Base-by-base conservation (phyloP, 2,888 invertebrate species). In the Bombyx huttoni region DNA sequence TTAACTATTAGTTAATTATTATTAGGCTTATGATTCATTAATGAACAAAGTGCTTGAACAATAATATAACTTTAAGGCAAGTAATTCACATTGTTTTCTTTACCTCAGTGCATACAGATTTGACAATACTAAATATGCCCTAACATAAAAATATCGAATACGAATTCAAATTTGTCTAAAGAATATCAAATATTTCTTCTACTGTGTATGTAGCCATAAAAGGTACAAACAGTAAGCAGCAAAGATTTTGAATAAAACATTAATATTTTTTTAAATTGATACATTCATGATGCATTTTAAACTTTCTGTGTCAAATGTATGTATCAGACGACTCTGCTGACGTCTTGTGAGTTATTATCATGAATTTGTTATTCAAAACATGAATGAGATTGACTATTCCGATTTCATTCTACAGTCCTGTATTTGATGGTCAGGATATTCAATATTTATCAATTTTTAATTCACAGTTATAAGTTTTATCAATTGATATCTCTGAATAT, bases 361-460 rank as follows among this genome's bases (percentile, higher is more conserved):
- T 40, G 12, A 40, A 40, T 40, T 40, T 40, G 40, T 40, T 40
- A 40, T 40, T 40, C 40, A 40, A 40, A 40, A 40, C 40, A 40
- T 40, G 40, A 40, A 40, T 40, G 5, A 24, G 40, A 40, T 7
- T 40, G 40, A 40, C 12, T 40, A 10, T 40, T 40, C 8, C 40
- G 1, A 40, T 40, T 40, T 40, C 7, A 40, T 40, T 10, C 2
- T 40, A 12, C 7, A 40, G 12, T 40, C 7, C 40, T 5, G 40
- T 12, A 40, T 12, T 40, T 12, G 12, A 40, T 12, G 50, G 35
- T 45, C 33, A 47, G 50, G 14, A 48, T 52, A 52, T 50, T 40
- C 52, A 54, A 49, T 34, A 49, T 57, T 58, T 62, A 63, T 61
- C 59, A 47, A 54, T 56, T 59, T 58, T 65, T 58, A 61, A 65